These are phyloP conservation scores for Peribatodes rhomboidaria DNA, from an alignment of 2,888 invertebrate genomes.

Conservation along the genomic window DNA sequence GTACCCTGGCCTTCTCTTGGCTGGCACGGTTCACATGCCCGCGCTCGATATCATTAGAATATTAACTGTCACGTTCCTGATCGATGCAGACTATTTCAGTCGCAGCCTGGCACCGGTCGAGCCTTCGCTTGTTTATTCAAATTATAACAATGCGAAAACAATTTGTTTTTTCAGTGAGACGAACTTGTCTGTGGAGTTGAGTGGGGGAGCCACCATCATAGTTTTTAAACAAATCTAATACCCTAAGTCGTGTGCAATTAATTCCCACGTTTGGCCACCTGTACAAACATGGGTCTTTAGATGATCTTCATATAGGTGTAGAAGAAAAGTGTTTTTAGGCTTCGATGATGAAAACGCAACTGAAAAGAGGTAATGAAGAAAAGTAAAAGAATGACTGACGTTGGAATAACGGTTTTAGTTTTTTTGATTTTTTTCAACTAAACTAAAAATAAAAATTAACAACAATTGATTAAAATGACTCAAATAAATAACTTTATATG, in stretches of 20 bases:
- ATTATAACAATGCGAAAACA: conserved; percentile 2
- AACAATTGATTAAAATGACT: too few relatives aligned
- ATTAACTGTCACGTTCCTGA: conserved; percentile 8
- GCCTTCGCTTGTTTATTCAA: conserved; percentile 27
- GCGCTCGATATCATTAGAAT: neutral
- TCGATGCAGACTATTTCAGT: conserved; percentile 24
- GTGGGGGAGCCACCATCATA: neutral
- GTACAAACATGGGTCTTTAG: too few relatives aligned
- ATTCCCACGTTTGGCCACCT: neutral
- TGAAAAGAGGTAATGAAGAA: neutral
- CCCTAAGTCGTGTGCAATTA: neutral
- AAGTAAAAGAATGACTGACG: too few relatives aligned
- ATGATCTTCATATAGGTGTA: neutral
- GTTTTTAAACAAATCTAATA: neutral
- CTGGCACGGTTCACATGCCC: neutral
- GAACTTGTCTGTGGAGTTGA: neutral
- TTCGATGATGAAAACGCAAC: conserved; percentile 3
- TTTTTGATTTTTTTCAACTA: too few relatives aligned
- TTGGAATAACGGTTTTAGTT: too few relatives aligned
- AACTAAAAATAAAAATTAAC: too few relatives aligned
- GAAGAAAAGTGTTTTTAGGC: neutral
- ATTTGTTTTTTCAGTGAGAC: neutral
- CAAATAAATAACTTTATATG: too few relatives aligned
- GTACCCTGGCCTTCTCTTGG: neutral
- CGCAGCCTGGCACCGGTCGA: conserved; percentile 25